Conservation (phyloP, 2,888 invertebrate genomes). For the Cryptocephalus moraei region DNA sequence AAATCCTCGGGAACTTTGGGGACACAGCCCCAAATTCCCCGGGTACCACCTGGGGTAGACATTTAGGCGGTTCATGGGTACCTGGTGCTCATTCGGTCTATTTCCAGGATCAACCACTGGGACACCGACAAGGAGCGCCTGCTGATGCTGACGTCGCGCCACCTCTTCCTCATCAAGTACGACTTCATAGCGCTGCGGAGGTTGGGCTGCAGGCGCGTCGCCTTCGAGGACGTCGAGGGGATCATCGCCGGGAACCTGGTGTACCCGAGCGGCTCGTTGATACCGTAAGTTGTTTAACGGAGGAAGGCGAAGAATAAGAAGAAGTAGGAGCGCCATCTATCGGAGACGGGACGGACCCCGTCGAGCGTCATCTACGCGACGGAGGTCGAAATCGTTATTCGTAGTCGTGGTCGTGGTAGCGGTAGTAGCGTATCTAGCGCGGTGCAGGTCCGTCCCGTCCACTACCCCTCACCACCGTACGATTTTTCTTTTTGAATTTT, state of each 20-base stretch:
- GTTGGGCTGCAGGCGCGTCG: constrained; percentile 59
- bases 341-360: no score
- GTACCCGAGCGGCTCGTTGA: constrained; percentile 72
- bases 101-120: constrained; percentile 73
- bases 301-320: no score
- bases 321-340: no score
- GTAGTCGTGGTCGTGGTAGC: no score
- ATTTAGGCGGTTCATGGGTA: no score
- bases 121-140: constrained; percentile 77
- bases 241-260: constrained; percentile 65
- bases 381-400: no score
- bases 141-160: constrained; percentile 61
- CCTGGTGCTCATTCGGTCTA: no score
- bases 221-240: constrained; percentile 58
- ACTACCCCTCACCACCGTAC: constrained; percentile 65
- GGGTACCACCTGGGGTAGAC: no score
- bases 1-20: no score
- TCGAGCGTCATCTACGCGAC: no score
- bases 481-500: constrained; percentile 75
- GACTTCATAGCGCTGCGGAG: constrained; percentile 76
- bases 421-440: constrained; percentile 28
- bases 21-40: no score
- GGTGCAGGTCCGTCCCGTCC: constrained; percentile 58
- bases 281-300: constrained; percentile 89
- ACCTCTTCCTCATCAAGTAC: constrained; percentile 67